Base-by-base conservation (phyloP, 2,888 invertebrate species). In the Plebejus anna region DNA sequence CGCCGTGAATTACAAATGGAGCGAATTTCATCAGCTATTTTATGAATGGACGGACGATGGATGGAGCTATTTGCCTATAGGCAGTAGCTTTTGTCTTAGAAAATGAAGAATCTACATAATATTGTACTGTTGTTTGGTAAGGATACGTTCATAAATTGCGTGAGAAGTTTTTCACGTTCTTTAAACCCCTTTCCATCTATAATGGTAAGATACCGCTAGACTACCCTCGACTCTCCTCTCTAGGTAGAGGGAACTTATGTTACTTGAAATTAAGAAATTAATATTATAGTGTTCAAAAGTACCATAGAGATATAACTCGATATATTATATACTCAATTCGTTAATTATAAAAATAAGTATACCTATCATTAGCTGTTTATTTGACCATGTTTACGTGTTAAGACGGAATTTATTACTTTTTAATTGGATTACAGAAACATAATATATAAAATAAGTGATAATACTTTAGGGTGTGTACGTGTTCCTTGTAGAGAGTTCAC, bases 371-470 rank as follows among this genome's bases (percentile, higher is more conserved):
- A 61, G 28, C 59, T 61, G 59, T 61, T 28, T 61, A 57, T 28
- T 61, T 28, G 2, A 28, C 22, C 9, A 28, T 9, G 22, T 7
- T 22, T 7, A 61, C 22, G 28, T 28, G 22, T 59, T 57, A 9
- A 4, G 57, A n/a, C n/a, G n/a, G 9, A 61, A 61, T 61, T 28
- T 61, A 61, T 61, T 9, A 61, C 59, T 1, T 61, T 61, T 9
- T 28, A 61, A 61, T 22, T 47, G n/a, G n/a, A 42, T 72, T 47
- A 72, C 42, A 47, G 13, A 72, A 72, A 47, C 11, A 72, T 22
- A 51, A 72, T 72, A 13, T 51, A 51, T 72, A 38, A 72, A 22
- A 22, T 22, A 22, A 22, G 22, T 22, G 22, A 22, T 22, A 22
- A 22, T 22, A 22, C 22, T 22, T 22, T 22, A 22, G 22, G 22